Conservation (phyloP, 2,888 invertebrate species). For the Pandemis corylana region DNA sequence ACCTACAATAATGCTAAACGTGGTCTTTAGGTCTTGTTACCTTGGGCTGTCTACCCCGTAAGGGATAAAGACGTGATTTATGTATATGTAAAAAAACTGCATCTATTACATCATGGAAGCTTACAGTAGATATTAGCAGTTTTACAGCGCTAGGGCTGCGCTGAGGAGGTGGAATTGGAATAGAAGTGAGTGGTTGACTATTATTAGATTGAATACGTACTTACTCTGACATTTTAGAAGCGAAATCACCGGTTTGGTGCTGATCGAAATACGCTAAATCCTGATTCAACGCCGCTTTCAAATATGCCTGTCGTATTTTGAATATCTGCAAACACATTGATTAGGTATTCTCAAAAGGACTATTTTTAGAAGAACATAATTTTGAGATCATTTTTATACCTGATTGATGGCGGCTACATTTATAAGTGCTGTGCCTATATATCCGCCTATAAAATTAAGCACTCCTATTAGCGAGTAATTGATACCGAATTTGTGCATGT, state of each 20-base stretch:
- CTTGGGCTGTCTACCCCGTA: no score
- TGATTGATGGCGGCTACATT: slow-evolving; percentile 88
- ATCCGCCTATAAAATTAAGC: slow-evolving; percentile 83
- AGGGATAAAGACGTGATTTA: no score
- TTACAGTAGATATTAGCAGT: no score
- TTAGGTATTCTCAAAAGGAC: background rate
- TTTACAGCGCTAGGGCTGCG: background rate
- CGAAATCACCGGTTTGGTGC: slow-evolving; percentile 88
- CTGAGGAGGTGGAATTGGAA: background rate
- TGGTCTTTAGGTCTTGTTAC: no score
- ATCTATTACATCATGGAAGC: no score
- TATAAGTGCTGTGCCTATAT: slow-evolving; percentile 86
- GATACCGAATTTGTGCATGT: slow-evolving; percentile 83
- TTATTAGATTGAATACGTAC: slow-evolving; percentile 47
- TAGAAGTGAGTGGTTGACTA: background rate
- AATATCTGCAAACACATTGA: slow-evolving; percentile 74
- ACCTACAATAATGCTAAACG: no score
- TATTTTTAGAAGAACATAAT: background rate
- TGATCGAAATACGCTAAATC: slow-evolving; percentile 90
- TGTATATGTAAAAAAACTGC: no score
- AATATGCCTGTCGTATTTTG: slow-evolving; percentile 85
- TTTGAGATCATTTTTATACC: slow-evolving; percentile 61
- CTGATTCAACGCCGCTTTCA: slow-evolving; percentile 87
- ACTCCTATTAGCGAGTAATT: slow-evolving; percentile 86
- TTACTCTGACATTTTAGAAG: slow-evolving; percentile 90